Percentiles rank a stretch among this genome's conserved stretches.
Conservation (phyloP, 2,888 invertebrate genomes). For the Dasypolia templi region DNA sequence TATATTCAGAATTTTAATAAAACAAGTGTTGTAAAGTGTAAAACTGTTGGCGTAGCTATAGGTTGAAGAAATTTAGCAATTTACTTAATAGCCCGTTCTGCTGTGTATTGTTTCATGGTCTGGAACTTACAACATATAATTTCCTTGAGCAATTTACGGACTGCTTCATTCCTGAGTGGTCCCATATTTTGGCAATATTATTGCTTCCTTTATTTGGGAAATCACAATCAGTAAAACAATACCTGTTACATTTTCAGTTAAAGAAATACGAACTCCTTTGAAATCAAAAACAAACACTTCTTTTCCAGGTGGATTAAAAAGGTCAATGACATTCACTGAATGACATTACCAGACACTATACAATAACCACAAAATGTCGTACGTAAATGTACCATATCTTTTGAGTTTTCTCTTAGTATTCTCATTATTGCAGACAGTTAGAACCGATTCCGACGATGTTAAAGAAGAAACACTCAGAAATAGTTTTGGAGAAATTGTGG, state of each 20-base stretch:
- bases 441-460: constrained; percentile 65
- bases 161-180: constrained; percentile 63
- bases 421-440: constrained; percentile 69
- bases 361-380: constrained; percentile 62
- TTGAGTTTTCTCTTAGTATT: constrained; percentile 73
- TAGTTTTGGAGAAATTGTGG: constrained; percentile 66
- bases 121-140: constrained; percentile 68
- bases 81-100: constrained; percentile 68
- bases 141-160: constrained; percentile 65
- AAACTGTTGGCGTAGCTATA: constrained; percentile 60
- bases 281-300: background rate
- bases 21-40: constrained; percentile 56
- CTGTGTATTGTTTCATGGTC: constrained; percentile 71
- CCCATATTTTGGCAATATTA: constrained; percentile 62
- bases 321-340: background rate
- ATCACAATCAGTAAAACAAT: background rate
- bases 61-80: constrained; percentile 70
- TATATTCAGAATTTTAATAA: constrained; percentile 53
- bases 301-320: background rate
- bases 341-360: constrained; percentile 6
- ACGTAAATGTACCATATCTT: constrained; percentile 64
- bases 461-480: constrained; percentile 69
- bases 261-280: constrained; percentile 31
- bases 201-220: constrained; percentile 55
- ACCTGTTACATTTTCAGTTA: background rate